These are phyloP conservation scores for Nysson spinosus DNA, from an alignment of 2,888 invertebrate species.

Conservation along the genomic window DNA sequence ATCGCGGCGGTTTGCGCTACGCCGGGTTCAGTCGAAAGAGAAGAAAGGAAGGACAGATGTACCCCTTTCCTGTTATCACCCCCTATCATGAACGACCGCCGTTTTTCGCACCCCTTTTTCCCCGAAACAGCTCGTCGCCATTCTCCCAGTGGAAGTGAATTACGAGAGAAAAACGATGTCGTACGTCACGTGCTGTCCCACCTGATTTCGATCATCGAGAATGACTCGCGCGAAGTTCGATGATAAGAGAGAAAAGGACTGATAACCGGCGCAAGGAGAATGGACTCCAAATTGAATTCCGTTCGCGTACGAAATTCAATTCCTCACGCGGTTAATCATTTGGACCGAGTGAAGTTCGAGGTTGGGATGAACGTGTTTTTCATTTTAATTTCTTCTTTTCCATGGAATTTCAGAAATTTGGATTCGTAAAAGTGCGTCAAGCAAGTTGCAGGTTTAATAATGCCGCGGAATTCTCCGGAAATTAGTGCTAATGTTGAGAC, in stretches of 20 bases:
- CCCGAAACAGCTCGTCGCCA: too few relatives aligned
- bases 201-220: too few relatives aligned
- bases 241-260: conserved; percentile 4
- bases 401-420: too few relatives aligned
- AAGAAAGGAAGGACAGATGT: neutral
- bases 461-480: too few relatives aligned
- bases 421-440: too few relatives aligned
- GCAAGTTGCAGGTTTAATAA: too few relatives aligned
- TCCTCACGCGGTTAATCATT: conserved; percentile 52
- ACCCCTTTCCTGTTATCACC: neutral
- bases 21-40: conserved; percentile 21
- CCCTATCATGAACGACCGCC: neutral
- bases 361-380: too few relatives aligned
- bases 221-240: conserved; percentile 29
- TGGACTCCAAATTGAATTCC: conserved; percentile 62
- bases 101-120: neutral
- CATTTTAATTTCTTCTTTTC: too few relatives aligned
- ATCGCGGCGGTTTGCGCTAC: conserved; percentile 1
- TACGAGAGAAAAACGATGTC: too few relatives aligned
- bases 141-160: too few relatives aligned
- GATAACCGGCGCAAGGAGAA: conserved; percentile 33
- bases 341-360: conserved; percentile 61
- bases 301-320: conserved; percentile 62
- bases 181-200: too few relatives aligned
- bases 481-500: too few relatives aligned